Evolutionary conservation across 2,888 invertebrate genomes (phyloP).

Genomic region (Aleiodes leptofemur): DNA sequence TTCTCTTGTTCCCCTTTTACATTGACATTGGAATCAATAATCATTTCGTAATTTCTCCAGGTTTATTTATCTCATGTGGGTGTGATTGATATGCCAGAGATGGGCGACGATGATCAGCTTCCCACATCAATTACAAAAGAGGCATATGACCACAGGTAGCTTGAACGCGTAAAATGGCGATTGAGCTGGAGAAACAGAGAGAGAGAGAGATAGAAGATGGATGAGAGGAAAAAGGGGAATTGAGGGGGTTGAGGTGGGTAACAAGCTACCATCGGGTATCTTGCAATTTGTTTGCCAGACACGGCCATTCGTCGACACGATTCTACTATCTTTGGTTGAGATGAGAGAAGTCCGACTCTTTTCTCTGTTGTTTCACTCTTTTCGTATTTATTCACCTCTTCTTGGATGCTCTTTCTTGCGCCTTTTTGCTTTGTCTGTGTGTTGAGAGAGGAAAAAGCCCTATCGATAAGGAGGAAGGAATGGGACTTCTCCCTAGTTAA

Average conservation of each 20-base stretch:
- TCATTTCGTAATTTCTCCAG: not conserved
- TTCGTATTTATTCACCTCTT: slow-evolving; percentile 31
- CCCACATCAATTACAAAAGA: slow-evolving; percentile 62
- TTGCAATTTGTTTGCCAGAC: slow-evolving; percentile 73
- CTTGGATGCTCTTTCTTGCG: not conserved
- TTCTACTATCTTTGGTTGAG: slow-evolving; percentile 62
- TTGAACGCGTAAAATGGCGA: slow-evolving; percentile 27
- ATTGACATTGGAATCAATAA: not conserved
- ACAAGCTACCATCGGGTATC: slow-evolving; percentile 61
- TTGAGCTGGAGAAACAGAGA: slow-evolving; percentile 46
- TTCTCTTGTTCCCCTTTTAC: not conserved
- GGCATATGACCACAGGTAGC: slow-evolving; percentile 22
- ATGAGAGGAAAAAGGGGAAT: slow-evolving; percentile 1
- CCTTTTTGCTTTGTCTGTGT: slow-evolving; percentile 34
- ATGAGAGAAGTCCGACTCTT: slow-evolving; percentile 70
- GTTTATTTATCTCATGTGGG: not conserved
- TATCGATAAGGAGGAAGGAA: slow-evolving; percentile 68
- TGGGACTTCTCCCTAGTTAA: slow-evolving; percentile 66
- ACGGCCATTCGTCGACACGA: slow-evolving; percentile 73
- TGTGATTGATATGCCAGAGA: slow-evolving; percentile 38
- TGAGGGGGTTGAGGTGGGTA: slow-evolving; percentile 41
- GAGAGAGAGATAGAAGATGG: slow-evolving; percentile 40
- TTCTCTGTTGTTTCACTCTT: slow-evolving; percentile 35
- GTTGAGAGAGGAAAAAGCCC: slow-evolving; percentile 30
- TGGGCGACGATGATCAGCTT: slow-evolving; percentile 48